Base-by-base conservation (phyloP, 2,113 vertebrate genomes). In the Gallinago paraguaiae region DNA sequence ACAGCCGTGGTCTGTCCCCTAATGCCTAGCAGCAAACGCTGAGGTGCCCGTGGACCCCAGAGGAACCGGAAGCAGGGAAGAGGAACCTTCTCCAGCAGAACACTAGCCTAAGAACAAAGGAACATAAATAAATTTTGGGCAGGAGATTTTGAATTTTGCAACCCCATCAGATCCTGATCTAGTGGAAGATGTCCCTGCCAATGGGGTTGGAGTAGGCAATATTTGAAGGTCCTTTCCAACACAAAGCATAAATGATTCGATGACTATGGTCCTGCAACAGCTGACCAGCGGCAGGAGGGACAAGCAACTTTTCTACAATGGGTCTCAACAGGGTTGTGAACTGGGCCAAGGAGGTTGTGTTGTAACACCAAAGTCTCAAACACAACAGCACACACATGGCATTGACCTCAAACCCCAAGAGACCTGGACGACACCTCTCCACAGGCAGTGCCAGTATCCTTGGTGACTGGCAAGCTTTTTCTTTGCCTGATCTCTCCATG, bases 381-480 rank as follows among this genome's bases (percentile, higher is more conserved):
- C 1, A 1, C 35, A 18, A 27, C 15, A 0, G 0, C 2, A 0
- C 7, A 5, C 7, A 6, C 15, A 13, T 0, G 1, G 11, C n/a
- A 28, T 5, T 33, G 30, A 54, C 19, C 51, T 59, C 43, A 10
- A 12, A 25, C 35, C 53, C 74, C 37, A 53, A 14, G 33, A 7
- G 27, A 60, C 45, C 30, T 18, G 19, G 53, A 25, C 4, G 7
- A 51, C 17, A 16, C 24, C 45, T 37, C 72, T 37, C 13, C 20
- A 37, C 1, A 1, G 13, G 45, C 46, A 67, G 22, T 3, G 0
- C 50, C 23, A 10, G n/a, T n/a, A 17, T 24, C 30, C 13, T 50
- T 50, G 51, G 31, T 0, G 2, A 48, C 31, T 6, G 15, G 28
- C 24, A 75, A 65, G 14, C 9, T 71, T 87, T 28, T 39, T 71